Evolutionary conservation across 1,140 invertebrate genomes (phyloP), one percentile per base, ranked within the genome.

Genomic region (Apocrypta bakeri): DNA sequence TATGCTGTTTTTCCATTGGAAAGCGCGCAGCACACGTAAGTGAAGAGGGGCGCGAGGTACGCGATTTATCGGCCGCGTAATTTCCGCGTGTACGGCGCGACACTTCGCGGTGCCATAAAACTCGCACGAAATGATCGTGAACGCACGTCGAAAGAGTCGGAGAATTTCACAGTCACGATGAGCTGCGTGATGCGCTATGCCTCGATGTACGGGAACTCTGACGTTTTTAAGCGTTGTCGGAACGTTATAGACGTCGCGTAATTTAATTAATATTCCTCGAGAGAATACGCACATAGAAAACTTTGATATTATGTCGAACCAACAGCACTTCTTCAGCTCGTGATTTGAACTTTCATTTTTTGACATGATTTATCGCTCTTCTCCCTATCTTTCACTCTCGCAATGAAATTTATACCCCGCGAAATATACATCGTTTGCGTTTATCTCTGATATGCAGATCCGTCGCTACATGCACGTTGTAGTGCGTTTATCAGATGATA

Each of bases 31-130:
- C 63, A n/a, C 21, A 7, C 17, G 12, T 48, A 56, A 56, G 48
- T 42, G 12, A 1, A 42, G 12, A 14, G 21, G 72, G n/a, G 48
- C 6, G 25, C 0, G 27, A 25, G 29, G 27, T 6, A 2, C 1
- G 21, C 25, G 72, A 81, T 81, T 81, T 81, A 82, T 82, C 27
- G 56, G 75, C 31, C 31, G 64, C 68, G 74, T 63, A 82, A 82
- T 82, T 82, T 82, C 74, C 61, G 72, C 4, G 71, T 21, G 31
- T 33, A 25, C 27, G 64, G 6, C 8, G 14, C 77, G 64, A 24
- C 61, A 78, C 76, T 78, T 79, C 61, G 69, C 56, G 71, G 31
- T 80, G 27, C 48, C 48, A 74, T 81, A 81, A 74, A 74, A 74
- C 24, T 40, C 48, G 40, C 79, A n/a, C 71, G 48, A 17, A 56